Conservation (phyloP, 1,140 invertebrate genomes). For the Diabrotica virgifera region DNA sequence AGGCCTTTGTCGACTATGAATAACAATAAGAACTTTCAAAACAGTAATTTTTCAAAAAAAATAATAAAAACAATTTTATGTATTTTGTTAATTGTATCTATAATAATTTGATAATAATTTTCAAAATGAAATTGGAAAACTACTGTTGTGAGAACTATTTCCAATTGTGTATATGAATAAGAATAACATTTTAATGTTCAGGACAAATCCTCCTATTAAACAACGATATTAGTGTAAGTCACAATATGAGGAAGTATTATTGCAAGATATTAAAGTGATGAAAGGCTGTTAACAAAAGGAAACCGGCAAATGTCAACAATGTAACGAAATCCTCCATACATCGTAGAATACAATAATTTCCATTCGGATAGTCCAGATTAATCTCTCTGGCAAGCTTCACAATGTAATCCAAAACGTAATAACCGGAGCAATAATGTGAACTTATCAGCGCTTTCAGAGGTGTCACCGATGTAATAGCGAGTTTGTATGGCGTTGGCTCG, state of each 20-base stretch:
- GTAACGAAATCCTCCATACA: background rate
- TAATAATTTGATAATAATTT: too few species aligned
- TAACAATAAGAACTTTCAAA: too few species aligned
- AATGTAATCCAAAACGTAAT: slow-evolving; percentile 24
- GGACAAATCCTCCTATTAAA: too few species aligned
- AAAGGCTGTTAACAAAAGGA: slow-evolving; percentile 7
- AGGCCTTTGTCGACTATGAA: too few species aligned
- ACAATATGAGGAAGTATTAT: background rate
- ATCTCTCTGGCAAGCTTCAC: slow-evolving; percentile 12
- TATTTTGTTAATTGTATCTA: too few species aligned
- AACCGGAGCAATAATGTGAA: slow-evolving; percentile 22
- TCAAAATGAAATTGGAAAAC: too few species aligned
- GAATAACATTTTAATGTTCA: too few species aligned
- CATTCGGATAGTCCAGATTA: slow-evolving; percentile 14
- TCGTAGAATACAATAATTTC: slow-evolving; percentile 14
- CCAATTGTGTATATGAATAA: too few species aligned
- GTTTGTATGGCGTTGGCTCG: slow-evolving; percentile 17
- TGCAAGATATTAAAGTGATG: background rate
- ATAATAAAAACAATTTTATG: too few species aligned
- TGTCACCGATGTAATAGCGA: slow-evolving; percentile 14
- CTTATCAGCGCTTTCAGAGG: slow-evolving; percentile 22
- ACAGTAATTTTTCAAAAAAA: too few species aligned
- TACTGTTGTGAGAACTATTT: too few species aligned
- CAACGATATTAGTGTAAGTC: too few species aligned
- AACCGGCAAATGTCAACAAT: slow-evolving; percentile 5